These are phyloP conservation scores for Microtus ochrogaster DNA, from an alignment of 2,113 vertebrate genomes.

Conservation along the genomic window DNA sequence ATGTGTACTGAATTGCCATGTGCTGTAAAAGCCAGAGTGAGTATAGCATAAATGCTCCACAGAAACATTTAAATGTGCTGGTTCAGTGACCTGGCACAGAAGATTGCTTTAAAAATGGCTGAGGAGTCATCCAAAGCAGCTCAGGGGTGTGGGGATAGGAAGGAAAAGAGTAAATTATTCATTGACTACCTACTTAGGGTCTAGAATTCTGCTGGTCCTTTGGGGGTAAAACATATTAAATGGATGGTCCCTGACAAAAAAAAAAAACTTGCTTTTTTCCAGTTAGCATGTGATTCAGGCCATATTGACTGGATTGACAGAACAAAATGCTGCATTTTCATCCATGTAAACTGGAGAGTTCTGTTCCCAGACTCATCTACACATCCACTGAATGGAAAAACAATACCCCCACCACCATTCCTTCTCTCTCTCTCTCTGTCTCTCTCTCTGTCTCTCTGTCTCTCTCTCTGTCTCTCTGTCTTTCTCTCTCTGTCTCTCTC, in stretches of 20 bases:
- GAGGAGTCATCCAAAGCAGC: conserved; percentile 44
- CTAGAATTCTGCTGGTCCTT: conserved; percentile 46
- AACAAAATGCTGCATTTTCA: neutral
- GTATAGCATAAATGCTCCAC: conserved; percentile 34
- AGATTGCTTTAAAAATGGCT: conserved; percentile 50
- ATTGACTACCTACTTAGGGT: conserved; percentile 58
- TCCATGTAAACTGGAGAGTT: neutral
- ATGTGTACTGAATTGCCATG: neutral
- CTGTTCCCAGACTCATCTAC: neutral
- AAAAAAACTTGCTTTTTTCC: neutral
- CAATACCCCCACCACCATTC: neutral
- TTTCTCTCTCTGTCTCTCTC: too few relatives aligned
- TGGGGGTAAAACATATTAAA: conserved; percentile 44
- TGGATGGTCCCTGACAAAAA: conserved; percentile 18
- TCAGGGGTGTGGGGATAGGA: conserved; percentile 6
- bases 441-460: neutral
- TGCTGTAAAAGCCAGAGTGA: conserved; percentile 44
- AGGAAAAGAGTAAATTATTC: conserved; percentile 73
- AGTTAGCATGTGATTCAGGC: neutral
- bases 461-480: too few relatives aligned
- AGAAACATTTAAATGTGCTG: conserved; percentile 69
- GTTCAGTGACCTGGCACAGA: conserved; percentile 59
- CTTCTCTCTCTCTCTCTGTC: too few relatives aligned
- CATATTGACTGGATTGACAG: neutral
- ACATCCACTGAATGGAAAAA: neutral